Evolutionary conservation across 2,797 vertebrate genomes (phyloP).

Genomic region (Eulemur albifrons): DNA sequence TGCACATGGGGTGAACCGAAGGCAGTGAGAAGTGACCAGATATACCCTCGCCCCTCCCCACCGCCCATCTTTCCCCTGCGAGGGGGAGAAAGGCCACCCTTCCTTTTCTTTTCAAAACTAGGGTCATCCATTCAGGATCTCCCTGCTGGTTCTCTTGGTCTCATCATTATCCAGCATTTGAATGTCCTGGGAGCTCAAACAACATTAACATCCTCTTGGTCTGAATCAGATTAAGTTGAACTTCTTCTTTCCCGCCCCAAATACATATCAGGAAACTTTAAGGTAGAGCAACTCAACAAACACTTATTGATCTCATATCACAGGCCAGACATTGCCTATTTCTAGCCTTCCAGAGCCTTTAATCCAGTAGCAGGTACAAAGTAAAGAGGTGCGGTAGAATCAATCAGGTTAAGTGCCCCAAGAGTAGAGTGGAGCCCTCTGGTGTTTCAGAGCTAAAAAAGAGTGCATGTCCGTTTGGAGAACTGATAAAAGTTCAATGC

Average conservation of each 20-base stretch:
- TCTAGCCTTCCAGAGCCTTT: neutral
- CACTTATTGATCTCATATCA: neutral
- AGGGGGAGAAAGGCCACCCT: neutral
- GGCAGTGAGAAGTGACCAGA: neutral
- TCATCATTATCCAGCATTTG: neutral
- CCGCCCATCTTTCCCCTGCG: accelerated
- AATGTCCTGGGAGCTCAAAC: neutral
- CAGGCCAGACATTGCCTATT: neutral
- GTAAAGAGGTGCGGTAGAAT: neutral
- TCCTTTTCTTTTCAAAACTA: neutral
- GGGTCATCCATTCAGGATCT: neutral
- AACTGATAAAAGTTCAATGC: neutral
- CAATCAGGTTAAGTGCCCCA: neutral
- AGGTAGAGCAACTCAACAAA: neutral
- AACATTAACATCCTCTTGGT: neutral
- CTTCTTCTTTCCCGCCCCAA: neutral
- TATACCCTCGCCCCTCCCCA: neutral
- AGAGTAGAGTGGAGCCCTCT: neutral
- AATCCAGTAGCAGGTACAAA: neutral
- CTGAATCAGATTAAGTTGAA: neutral
- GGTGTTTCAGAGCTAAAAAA: neutral
- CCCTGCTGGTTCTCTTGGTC: neutral
- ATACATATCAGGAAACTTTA: neutral
- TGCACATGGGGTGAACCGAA: neutral
- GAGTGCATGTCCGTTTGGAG: neutral